Conservation (phyloP, 2,888 invertebrate genomes). For the Agonum fuliginosum region DNA sequence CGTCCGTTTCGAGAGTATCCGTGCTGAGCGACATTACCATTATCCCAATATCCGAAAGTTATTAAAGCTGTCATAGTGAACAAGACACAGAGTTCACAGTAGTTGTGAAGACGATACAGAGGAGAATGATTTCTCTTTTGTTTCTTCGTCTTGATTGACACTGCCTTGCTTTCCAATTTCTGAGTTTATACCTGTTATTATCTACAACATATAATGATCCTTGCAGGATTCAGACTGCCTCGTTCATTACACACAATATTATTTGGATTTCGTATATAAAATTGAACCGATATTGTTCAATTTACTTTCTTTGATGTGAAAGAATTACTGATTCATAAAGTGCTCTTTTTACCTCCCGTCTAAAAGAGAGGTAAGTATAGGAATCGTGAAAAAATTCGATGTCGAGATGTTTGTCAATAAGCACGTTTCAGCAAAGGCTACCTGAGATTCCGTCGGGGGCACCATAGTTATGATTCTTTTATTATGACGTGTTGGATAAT, state of each 20-base stretch:
- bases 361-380: no score
- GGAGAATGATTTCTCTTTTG: constrained; percentile 44
- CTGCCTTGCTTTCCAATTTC: constrained; percentile 50
- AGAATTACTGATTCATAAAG: background rate
- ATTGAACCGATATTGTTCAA: background rate
- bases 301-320: constrained; percentile 13
- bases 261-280: constrained; percentile 17
- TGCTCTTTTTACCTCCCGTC: background rate
- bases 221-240: background rate
- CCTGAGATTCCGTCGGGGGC: no score
- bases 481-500: no score
- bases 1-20: no score
- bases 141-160: constrained; percentile 54
- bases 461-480: no score
- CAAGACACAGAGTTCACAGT: background rate
- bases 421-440: no score
- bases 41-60: constrained; percentile 50
- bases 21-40: no score
- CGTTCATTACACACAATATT: constrained; percentile 36
- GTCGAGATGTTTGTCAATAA: no score
- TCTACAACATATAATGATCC: constrained; percentile 38
- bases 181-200: constrained; percentile 50
- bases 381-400: no score
- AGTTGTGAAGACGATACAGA: constrained; percentile 8
- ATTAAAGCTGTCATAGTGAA: constrained; percentile 43